Evolutionary conservation across 1,140 invertebrate species (phyloP).

Genomic region (Orchesella cincta): DNA sequence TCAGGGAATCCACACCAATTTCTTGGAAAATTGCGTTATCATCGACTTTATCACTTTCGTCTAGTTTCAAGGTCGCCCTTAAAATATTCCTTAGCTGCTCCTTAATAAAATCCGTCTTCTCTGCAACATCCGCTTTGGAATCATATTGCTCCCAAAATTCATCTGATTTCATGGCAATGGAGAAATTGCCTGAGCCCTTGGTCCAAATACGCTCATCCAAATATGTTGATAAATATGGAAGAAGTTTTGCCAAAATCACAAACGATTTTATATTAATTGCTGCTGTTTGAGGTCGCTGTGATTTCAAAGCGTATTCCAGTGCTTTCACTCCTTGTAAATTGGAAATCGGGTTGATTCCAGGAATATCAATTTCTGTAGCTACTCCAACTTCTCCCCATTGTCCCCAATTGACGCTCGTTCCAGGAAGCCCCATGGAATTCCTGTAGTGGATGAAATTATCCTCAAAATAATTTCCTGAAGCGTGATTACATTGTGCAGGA

Average conservation of each 20-base stretch:
- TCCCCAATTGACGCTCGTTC: not conserved
- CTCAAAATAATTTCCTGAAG: not conserved
- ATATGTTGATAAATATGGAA: not conserved
- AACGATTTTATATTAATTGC: not conserved
- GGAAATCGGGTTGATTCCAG: not conserved
- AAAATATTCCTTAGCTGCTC: not conserved
- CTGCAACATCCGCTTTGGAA: not conserved
- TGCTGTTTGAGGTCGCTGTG: not conserved
- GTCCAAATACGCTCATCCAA: not conserved
- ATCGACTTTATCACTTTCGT: not conserved
- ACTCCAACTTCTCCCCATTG: constrained; percentile 5
- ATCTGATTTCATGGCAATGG: not conserved
- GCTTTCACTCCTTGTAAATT: not conserved
- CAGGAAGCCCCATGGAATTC: not conserved
- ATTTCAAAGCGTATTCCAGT: not conserved
- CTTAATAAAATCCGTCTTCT: not conserved
- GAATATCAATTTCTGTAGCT: not conserved
- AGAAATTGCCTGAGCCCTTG: not conserved
- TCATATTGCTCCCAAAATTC: constrained; percentile 10
- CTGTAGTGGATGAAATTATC: not conserved
- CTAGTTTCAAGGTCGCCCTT: not conserved
- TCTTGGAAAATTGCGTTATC: not conserved
- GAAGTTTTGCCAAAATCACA: not conserved
- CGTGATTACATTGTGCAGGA: not conserved
- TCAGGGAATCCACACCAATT: not conserved